Evolutionary conservation across 92 coral and sea anemone species (phyloP).

Genomic region (Phymanthus crucifer): DNA sequence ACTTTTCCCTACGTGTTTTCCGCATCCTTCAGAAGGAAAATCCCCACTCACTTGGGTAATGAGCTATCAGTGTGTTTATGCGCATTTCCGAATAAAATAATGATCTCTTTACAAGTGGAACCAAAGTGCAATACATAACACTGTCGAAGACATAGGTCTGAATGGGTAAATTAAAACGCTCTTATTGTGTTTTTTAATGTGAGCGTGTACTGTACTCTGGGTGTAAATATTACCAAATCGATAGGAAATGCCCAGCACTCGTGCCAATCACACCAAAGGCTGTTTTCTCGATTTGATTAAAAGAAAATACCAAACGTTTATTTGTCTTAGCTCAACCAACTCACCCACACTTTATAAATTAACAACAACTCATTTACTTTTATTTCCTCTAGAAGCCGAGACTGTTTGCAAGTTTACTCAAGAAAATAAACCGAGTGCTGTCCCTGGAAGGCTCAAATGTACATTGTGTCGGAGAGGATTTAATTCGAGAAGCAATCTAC

Average conservation of each 20-base stretch:
- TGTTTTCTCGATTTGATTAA: conserved; percentile 24
- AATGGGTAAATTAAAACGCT: conserved; percentile 30
- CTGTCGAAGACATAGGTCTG: conserved; percentile 18
- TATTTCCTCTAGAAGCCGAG: conserved; percentile 46
- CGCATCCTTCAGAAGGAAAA: background rate
- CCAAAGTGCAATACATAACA: conserved; percentile 1
- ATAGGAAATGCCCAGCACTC: conserved; percentile 51
- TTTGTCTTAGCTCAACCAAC: background rate
- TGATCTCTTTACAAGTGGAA: conserved; percentile 11
- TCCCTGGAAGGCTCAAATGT: conserved; percentile 89
- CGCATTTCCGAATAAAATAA: conserved; percentile 35
- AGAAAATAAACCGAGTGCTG: conserved; percentile 60
- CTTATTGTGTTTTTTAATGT: conserved; percentile 28
- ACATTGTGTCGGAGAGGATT: conserved; percentile 97
- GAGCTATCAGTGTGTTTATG: conserved; percentile 15
- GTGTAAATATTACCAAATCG: conserved; percentile 34
- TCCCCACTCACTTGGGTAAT: conserved; percentile 6
- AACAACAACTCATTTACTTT: conserved; percentile 19
- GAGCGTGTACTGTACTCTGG: conserved; percentile 8
- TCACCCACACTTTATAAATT: background rate
- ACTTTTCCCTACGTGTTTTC: background rate
- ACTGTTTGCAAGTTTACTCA: conserved; percentile 71
- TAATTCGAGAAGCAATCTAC: conserved; percentile 94
- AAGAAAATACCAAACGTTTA: background rate
- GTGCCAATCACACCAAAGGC: conserved; percentile 1